phyloP scores from a whole-genome alignment of 2,888 invertebrate genomes.

The Poecilobothrus nobilitatus region DNA sequence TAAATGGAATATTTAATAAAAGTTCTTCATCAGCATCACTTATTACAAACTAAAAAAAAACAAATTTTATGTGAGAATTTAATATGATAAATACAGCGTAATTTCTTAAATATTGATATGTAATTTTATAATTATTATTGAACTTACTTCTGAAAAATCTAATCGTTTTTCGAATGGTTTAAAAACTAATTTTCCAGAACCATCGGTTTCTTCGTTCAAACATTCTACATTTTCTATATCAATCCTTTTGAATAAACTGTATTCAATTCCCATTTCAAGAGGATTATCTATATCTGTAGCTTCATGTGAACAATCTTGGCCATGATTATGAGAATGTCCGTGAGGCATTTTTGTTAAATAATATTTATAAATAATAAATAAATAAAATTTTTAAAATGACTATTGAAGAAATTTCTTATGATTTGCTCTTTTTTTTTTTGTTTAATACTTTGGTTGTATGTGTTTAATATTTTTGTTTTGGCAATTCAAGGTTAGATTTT shows the following conservation, averaged over 20 bases:
- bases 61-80: no score
- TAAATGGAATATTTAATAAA: constrained; percentile 93
- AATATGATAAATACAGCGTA: no score
- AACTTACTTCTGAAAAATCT: constrained; percentile 61
- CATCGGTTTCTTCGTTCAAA: constrained; percentile 80
- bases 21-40: constrained; percentile 96
- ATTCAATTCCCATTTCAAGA: constrained; percentile 42
- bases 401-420: no score
- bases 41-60: constrained; percentile 70
- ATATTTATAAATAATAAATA: no score
- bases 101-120: no score
- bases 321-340: constrained; percentile 39
- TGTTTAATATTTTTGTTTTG: no score
- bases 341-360: constrained; percentile 34
- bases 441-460: no score
- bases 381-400: no score
- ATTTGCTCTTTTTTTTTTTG: no score
- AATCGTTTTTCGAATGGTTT: constrained; percentile 84
- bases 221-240: constrained; percentile 80
- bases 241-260: constrained; percentile 79
- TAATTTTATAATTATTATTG: neutral
- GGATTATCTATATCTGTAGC: constrained; percentile 39
- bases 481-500: no score
- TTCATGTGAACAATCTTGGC: constrained; percentile 37
- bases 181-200: constrained; percentile 80